Conservation (phyloP, 2,888 invertebrate genomes). For the Cerastis leucographa region DNA sequence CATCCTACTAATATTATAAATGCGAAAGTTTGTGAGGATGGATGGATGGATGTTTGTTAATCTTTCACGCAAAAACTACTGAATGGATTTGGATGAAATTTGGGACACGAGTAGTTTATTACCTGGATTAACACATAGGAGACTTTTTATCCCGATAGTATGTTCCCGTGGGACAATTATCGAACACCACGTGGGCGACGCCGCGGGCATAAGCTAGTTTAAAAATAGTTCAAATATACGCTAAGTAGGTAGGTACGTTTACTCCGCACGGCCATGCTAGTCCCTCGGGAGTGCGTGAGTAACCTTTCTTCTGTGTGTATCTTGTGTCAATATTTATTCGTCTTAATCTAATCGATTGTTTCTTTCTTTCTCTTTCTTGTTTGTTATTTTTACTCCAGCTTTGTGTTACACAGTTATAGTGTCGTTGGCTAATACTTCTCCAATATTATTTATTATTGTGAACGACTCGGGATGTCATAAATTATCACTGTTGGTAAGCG, state of each 20-base stretch:
- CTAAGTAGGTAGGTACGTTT: too few species aligned
- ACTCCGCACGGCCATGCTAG: not conserved
- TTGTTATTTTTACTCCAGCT: constrained; percentile 27
- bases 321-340: constrained; percentile 13
- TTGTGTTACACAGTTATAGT: constrained; percentile 26
- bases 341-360: constrained; percentile 12
- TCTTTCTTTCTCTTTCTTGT: constrained; percentile 14
- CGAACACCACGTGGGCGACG: too few species aligned
- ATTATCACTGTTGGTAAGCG: constrained; percentile 41
- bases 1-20: too few species aligned
- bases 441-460: constrained; percentile 51
- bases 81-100: too few species aligned
- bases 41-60: too few species aligned
- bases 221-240: not conserved
- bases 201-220: too few species aligned
- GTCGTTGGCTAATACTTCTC: constrained; percentile 35
- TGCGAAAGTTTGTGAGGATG: too few species aligned
- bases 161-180: too few species aligned
- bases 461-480: constrained; percentile 40
- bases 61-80: too few species aligned
- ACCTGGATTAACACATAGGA: too few species aligned
- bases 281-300: not conserved
- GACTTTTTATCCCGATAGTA: too few species aligned
- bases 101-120: too few species aligned
- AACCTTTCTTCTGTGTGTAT: constrained; percentile 21